Evolutionary conservation across 2,113 vertebrate genomes (phyloP), one percentile per base, ranked within the genome.

Genomic region (Burhinus bistriatus): DNA sequence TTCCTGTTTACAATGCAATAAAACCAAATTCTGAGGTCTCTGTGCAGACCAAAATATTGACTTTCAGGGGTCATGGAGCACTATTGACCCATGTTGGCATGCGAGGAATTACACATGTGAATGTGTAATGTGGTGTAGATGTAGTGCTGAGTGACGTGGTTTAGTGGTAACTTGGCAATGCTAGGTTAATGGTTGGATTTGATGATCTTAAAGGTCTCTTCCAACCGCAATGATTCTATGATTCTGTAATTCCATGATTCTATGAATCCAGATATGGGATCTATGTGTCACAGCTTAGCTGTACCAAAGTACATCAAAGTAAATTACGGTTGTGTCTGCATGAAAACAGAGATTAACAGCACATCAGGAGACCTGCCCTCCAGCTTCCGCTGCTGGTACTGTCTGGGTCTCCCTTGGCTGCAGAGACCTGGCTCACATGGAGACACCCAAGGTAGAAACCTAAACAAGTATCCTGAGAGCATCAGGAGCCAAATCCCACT

Each of bases 51-150:
- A 77, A 95, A 88, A 90, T 95, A 90, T 64, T 96, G 90, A 94
- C 95, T 96, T 94, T 92, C 42, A 92, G 38, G 90, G 88, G 76
- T 95, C 95, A 96, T 9, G 55, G 57, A 90, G 59, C 55, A 93
- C 72, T 88, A 73, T 55, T 86, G 93, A 86, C 93, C 93, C 68
- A 40, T 27, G 87, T 1, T 95, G 95, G 92, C 90, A 89, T 83
- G 90, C 14, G 5, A 90, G 75, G 75, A 95, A 94, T 95, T 94
- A 66, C 51, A 58, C 58, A 51, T 58, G 45, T 95, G 71, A 32
- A 16, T 66, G 64, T 45, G 64, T 23, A 66, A 45, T 66, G 64
- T 45, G 22, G 42, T 11, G 64, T 44, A 7, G 64, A 45, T 22
- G 42, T 11, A 20, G 64, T 15, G 29, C 64, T 45, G 42, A 44